Base-by-base conservation (phyloP, 2,797 vertebrate species). In the Hydrophis major region DNA sequence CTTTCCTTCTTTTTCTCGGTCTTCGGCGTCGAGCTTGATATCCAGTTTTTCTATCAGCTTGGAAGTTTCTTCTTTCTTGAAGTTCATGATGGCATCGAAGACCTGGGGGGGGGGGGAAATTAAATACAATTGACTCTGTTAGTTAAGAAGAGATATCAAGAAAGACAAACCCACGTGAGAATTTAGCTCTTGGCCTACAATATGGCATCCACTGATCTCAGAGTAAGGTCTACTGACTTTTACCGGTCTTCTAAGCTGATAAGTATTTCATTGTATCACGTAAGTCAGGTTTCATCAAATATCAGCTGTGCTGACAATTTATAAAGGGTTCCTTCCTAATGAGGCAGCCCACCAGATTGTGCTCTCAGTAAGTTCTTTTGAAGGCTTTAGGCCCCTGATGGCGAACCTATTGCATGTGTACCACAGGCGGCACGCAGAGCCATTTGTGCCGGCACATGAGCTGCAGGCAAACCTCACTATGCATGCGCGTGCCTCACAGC, bases 51-150 rank as follows among this genome's bases (percentile, higher is more conserved):
- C 97, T 50, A 97, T 96, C 93, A 97, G 92, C 94, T 97, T 98
- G 92, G 97, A 95, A 0, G 96, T 96, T 78, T 98, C 97, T 28
- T 98, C 97, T 91, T 98, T 97, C 74, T 97, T 97, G 94, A 98
- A 97, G 94, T 97, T 97, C 97, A 97, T 98, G 94, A 98, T 96
- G 91, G 97, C 97, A 92, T 98, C 97, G 92, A 98, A 98, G 90
- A 98, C 95, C 97, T 98, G 25, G 1, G 87, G 25, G 18, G 16
- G 57, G 20, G 0, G 55, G 1, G 0, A 7, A 13, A 7, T 27
- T 89, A 78, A 87, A 47, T 18, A 22, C 10, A 16, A 74, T 37
- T 14, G 7, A 13, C 28, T 14, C 12, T 14, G 28, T 22, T 22
- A 22, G 20, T 42, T 53, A 50, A 74, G 37, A 87, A 18, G 4